Percentiles rank a stretch among this genome's conserved stretches.
Conservation (phyloP, 2,797 vertebrate species). For the Cirrhinus molitorella region DNA sequence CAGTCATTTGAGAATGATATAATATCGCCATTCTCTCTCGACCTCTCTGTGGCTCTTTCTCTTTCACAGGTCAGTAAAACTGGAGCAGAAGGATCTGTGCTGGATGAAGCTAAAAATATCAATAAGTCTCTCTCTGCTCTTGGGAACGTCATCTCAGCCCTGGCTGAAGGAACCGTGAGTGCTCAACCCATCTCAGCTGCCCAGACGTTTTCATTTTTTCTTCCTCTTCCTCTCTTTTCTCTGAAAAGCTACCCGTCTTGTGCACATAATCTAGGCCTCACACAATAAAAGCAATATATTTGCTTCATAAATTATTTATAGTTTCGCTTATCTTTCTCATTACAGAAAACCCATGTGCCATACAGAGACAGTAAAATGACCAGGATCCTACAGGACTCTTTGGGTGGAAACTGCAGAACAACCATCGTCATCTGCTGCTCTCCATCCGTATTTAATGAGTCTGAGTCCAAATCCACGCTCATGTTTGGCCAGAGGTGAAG, state of each 20-base stretch:
- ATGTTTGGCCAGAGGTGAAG: constrained; percentile 87
- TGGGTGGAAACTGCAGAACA: constrained; percentile 90
- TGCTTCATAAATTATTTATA: constrained; percentile 8
- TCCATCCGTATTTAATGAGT: constrained; percentile 78
- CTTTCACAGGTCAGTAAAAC: constrained; percentile 92
- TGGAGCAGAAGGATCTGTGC: constrained; percentile 91
- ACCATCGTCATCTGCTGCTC: constrained; percentile 91
- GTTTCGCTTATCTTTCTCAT: background rate
- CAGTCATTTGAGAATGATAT: background rate
- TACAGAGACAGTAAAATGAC: constrained; percentile 94
- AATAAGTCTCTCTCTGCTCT: constrained; percentile 96
- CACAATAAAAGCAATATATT: constrained; percentile 1
- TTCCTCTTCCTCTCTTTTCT: background rate
- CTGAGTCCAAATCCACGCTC: constrained; percentile 63
- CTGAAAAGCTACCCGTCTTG: constrained; percentile 2
- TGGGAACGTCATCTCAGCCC: constrained; percentile 93
- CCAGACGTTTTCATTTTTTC: background rate
- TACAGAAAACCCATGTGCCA: constrained; percentile 88
- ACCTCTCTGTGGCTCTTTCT: constrained; percentile 7
- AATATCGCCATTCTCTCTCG: background rate
- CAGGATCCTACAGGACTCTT: constrained; percentile 89
- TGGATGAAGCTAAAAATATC: constrained; percentile 98
- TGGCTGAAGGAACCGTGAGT: constrained; percentile 95
- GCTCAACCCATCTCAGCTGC: constrained; percentile 6
- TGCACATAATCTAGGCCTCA: background rate